phyloP scores from a whole-genome alignment of 2,797 vertebrate species.

The Knipowitschia caucasica region DNA sequence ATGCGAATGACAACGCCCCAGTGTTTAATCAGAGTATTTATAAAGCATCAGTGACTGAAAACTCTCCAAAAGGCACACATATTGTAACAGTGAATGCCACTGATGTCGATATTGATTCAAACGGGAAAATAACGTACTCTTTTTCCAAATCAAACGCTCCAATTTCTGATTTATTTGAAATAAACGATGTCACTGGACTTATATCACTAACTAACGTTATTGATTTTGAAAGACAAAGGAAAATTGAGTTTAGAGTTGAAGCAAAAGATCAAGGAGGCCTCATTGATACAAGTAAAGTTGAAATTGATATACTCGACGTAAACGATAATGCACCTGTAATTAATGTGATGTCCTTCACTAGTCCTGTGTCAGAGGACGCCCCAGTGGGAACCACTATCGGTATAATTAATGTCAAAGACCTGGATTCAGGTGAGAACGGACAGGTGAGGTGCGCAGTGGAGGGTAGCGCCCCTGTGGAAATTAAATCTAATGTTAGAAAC shows the following conservation, averaged over 20 bases:
- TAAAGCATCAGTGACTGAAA: slow-evolving; percentile 22
- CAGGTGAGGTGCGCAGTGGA: too few species aligned
- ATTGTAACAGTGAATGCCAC: slow-evolving; percentile 24
- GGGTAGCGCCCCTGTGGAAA: too few species aligned
- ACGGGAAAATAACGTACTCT: slow-evolving; percentile 4
- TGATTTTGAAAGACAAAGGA: slow-evolving; percentile 39
- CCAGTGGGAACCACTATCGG: too few species aligned
- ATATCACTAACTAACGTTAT: slow-evolving; percentile 20
- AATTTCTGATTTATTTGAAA: slow-evolving; percentile 13
- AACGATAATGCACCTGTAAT: too few species aligned
- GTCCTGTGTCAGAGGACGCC: too few species aligned
- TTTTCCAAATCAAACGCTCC: slow-evolving; percentile 13
- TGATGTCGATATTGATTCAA: slow-evolving; percentile 20
- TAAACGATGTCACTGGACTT: slow-evolving; percentile 17
- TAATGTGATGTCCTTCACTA: too few species aligned
- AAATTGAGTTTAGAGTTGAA: slow-evolving; percentile 30
- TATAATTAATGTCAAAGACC: too few species aligned
- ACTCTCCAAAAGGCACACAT: slow-evolving; percentile 8
- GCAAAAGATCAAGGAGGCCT: slow-evolving; percentile 35
- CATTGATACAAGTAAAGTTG: slow-evolving; percentile 20
- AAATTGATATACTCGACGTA: slow-evolving; percentile 30
- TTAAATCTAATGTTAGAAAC: too few species aligned
- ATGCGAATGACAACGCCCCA: slow-evolving; percentile 39
- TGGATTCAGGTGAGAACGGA: too few species aligned
- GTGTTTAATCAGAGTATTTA: slow-evolving; percentile 37